A percentile compares a stretch with the other conserved stretches of the same genome.
Evolutionary conservation across 2,888 invertebrate species (phyloP).

Genomic region (Sesia apiformis): DNA sequence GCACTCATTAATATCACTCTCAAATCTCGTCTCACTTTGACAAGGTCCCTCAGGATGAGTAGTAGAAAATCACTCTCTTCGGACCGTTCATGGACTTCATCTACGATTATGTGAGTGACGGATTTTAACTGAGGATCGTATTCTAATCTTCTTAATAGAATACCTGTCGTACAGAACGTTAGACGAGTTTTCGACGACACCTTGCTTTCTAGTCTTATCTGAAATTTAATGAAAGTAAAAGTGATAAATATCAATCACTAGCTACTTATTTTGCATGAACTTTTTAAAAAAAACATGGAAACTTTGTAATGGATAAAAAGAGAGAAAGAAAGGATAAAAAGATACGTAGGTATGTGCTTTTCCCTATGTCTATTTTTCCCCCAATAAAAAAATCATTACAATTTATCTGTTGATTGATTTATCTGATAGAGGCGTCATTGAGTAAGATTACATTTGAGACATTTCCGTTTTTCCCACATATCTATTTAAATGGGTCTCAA

Average conservation of each 20-base stretch:
- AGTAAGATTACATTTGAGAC: too few relatives aligned
- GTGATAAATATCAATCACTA: neutral
- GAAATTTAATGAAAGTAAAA: constrained; percentile 40
- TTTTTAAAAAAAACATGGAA: too few relatives aligned
- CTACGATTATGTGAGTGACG: constrained; percentile 89
- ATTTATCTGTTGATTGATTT: too few relatives aligned
- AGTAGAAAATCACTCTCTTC: constrained; percentile 93
- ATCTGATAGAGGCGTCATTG: neutral
- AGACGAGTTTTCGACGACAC: constrained; percentile 85
- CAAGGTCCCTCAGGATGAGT: constrained; percentile 84
- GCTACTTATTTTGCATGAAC: too few relatives aligned
- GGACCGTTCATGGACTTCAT: constrained; percentile 95
- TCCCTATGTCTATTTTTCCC: neutral
- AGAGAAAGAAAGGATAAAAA: neutral
- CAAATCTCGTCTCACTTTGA: constrained; percentile 81
- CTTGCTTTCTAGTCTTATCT: constrained; percentile 87
- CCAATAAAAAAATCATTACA: neutral
- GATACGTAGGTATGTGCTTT: neutral
- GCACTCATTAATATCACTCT: constrained; percentile 95
- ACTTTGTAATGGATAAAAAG: neutral
- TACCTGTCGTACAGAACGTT: constrained; percentile 95
- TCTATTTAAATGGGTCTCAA: too few relatives aligned
- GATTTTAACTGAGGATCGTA: constrained; percentile 83
- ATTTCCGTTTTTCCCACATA: too few relatives aligned
- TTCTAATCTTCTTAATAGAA: constrained; percentile 87